Evolutionary conservation across 2,113 vertebrate species (phyloP).

Genomic region (Lycaon pictus): DNA sequence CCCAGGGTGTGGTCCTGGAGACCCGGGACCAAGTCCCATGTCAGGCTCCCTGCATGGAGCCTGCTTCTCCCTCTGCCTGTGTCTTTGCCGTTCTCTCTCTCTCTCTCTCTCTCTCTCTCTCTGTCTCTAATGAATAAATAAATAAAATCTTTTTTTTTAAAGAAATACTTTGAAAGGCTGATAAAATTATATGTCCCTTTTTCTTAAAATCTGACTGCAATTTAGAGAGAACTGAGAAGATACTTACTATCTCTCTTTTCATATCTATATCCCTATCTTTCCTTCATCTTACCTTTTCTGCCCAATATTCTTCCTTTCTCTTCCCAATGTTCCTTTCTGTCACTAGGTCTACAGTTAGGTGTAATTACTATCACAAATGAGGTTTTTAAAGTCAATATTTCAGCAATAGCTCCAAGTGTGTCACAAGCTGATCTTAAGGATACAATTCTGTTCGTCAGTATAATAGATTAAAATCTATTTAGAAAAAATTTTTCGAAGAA

Average conservation of each 20-base stretch:
- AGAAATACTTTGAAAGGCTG: constrained; percentile 58
- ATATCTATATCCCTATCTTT: background rate
- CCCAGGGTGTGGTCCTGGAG: too few relatives aligned
- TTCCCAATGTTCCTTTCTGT: background rate
- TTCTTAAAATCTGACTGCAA: constrained; percentile 29
- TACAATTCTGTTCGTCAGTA: constrained; percentile 65
- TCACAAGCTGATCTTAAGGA: constrained; percentile 1
- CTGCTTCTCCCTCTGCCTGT: too few relatives aligned
- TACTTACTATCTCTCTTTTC: background rate
- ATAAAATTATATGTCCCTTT: background rate
- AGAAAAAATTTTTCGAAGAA: constrained; percentile 79
- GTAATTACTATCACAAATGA: background rate
- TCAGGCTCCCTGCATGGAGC: too few relatives aligned
- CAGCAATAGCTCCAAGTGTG: background rate
- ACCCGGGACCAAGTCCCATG: too few relatives aligned
- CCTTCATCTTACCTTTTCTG: background rate
- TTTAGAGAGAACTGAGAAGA: background rate
- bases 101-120: too few relatives aligned
- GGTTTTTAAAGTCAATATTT: constrained; percentile 39
- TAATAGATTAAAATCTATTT: constrained; percentile 76
- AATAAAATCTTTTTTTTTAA: too few relatives aligned
- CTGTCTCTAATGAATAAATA: too few relatives aligned
- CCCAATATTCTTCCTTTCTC: background rate
- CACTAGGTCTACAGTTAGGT: background rate
- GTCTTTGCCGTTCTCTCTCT: too few relatives aligned